A percentile compares a stretch with the other conserved stretches of the same genome.
Evolutionary conservation across 2,113 vertebrate genomes (phyloP).

Genomic region (Suncus etruscus): DNA sequence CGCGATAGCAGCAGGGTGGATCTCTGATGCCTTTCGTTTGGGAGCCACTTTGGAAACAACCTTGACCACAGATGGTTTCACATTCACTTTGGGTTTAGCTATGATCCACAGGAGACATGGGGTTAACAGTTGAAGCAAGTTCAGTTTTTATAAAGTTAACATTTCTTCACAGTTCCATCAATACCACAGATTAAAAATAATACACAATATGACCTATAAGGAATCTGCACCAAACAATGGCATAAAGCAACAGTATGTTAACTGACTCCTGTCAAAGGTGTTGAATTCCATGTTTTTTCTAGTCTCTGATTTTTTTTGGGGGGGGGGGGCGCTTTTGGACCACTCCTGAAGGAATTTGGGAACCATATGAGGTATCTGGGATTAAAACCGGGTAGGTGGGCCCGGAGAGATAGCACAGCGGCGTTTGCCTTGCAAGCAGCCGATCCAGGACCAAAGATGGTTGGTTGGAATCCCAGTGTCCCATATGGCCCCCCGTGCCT

Average conservation of each 20-base stretch:
- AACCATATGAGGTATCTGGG: too few species aligned
- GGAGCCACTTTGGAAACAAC: conserved; percentile 84
- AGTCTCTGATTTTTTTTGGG: too few species aligned
- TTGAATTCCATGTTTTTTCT: too few species aligned
- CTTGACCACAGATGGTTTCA: conserved; percentile 92
- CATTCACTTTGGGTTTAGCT: conserved; percentile 93
- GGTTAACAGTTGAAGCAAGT: conserved; percentile 50
- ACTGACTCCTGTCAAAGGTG: too few species aligned
- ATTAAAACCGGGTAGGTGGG: too few species aligned
- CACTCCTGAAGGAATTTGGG: too few species aligned
- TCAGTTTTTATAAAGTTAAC: not conserved
- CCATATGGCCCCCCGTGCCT: too few species aligned
- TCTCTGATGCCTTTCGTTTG: conserved; percentile 88
- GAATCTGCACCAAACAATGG: not conserved
- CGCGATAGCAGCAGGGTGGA: conserved; percentile 89
- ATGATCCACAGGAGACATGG: conserved; percentile 44
- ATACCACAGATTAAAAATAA: not conserved
- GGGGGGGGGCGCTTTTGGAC: too few species aligned
- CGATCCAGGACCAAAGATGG: too few species aligned
- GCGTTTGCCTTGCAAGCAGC: too few species aligned
- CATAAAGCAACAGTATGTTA: not conserved
- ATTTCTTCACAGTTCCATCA: conserved; percentile 10
- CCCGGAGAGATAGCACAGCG: too few species aligned
- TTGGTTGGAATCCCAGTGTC: too few species aligned
- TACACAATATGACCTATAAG: not conserved